phyloP scores from a whole-genome alignment of 2,888 invertebrate genomes.

The Troglohyphantes excavatus region DNA sequence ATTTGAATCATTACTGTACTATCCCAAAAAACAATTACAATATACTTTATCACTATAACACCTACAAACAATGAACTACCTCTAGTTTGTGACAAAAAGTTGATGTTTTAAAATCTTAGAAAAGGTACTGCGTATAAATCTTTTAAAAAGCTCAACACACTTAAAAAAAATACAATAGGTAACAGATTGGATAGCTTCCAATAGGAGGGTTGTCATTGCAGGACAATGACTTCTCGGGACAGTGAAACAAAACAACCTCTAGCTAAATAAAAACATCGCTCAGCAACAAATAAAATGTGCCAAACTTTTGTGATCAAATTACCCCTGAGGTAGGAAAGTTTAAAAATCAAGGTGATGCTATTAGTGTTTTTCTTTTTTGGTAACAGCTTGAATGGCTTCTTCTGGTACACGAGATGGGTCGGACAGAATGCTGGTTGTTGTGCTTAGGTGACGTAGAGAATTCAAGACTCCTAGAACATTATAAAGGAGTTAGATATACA shows the following conservation, averaged over 20 bases:
- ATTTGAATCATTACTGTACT: too few species aligned
- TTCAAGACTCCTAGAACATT: slow-evolving; percentile 90
- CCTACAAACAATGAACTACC: neutral
- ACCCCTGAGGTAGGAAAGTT: slow-evolving; percentile 43
- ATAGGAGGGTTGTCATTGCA: too few species aligned
- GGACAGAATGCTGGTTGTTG: slow-evolving; percentile 94
- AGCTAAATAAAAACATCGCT: neutral
- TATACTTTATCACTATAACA: neutral
- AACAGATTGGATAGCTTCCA: neutral
- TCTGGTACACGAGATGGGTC: slow-evolving; percentile 94
- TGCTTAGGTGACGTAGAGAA: slow-evolving; percentile 94
- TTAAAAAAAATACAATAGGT: neutral
- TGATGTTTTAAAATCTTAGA: slow-evolving; percentile 1
- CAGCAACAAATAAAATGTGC: neutral
- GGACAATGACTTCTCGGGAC: neutral
- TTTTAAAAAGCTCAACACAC: neutral
- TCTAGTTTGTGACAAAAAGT: neutral
- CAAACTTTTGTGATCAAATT: slow-evolving; percentile 1
- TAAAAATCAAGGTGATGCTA: slow-evolving; percentile 3
- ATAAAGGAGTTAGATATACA: too few species aligned
- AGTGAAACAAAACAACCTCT: neutral
- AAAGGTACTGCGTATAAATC: neutral
- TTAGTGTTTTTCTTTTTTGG: slow-evolving; percentile 77
- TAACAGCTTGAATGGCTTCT: slow-evolving; percentile 91
- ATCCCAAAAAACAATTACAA: too few species aligned